Conservation (phyloP, 1,140 invertebrate species). For the Periplaneta americana region DNA sequence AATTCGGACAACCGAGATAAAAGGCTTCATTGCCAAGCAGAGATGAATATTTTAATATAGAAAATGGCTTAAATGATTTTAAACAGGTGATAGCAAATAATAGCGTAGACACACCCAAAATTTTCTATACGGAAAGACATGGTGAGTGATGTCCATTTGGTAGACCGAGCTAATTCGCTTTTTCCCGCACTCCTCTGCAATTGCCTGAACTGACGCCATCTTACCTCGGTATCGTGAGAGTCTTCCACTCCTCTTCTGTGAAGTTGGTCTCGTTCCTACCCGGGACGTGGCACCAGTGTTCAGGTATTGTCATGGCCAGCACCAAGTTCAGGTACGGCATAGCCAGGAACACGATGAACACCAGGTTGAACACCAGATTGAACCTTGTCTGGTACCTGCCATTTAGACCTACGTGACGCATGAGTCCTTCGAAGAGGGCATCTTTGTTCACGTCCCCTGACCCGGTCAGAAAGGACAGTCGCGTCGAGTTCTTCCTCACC, state of each 20-base stretch:
- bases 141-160: too few relatives aligned
- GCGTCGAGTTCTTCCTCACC: background rate
- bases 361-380: slow-evolving; percentile 39
- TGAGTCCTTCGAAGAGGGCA: slow-evolving; percentile 40
- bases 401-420: slow-evolving; percentile 43
- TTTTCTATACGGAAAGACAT: too few relatives aligned
- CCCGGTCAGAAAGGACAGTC: background rate
- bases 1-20: too few relatives aligned
- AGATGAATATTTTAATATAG: too few relatives aligned
- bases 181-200: too few relatives aligned
- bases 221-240: slow-evolving; percentile 42
- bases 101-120: too few relatives aligned
- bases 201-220: background rate
- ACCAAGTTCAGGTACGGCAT: slow-evolving; percentile 45
- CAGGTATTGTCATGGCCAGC: slow-evolving; percentile 43
- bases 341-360: slow-evolving; percentile 33
- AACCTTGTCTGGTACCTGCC: slow-evolving; percentile 45
- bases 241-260: slow-evolving; percentile 41
- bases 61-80: too few relatives aligned
- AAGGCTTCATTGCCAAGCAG: too few relatives aligned
- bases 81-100: too few relatives aligned
- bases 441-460: slow-evolving; percentile 28
- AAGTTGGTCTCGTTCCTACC: slow-evolving; percentile 40
- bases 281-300: slow-evolving; percentile 49
- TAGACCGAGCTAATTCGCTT: too few relatives aligned